Base-by-base conservation (phyloP, 2,113 vertebrate species). In the Taxidea taxus region DNA sequence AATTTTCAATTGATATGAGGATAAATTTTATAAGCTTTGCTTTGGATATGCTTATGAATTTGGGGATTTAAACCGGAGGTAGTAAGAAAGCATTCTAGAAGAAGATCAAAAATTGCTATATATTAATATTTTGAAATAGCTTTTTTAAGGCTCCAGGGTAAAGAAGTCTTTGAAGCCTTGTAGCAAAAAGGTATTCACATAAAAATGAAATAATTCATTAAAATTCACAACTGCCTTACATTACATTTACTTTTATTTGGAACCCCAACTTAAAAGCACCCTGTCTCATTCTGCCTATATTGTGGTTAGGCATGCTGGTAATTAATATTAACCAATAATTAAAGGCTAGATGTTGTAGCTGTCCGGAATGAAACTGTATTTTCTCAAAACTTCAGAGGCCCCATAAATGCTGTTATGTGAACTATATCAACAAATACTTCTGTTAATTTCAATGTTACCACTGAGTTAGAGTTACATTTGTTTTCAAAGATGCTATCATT, bases 41-140 rank as follows among this genome's bases (percentile, higher is more conserved):
- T 97, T 93, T 0, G 44, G 62, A 96, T 29, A 64, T 2, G 10
- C 2, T 90, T 86, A 8, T 34, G 86, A 56, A 96, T 81, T 95
- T 94, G 21, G 84, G 64, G 93, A 92, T 87, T 68, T 88, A 16
- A 82, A 11, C 31, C 94, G 56, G 60, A 95, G 78, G 75, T 15
- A 6, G 1, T 92, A 18, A 94, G 80, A 87, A 98, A 91, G 66
- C 82, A 81, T 81, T 58, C 12, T 34, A 37, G 9, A 51, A 89
- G 18, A 6, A 94, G 4, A 90, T 7, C 77, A 96, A 97, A 75
- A 98, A 97, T 47, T 95, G 88, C 77, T 81, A 60, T 78, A 87
- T 58, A 66, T 82, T 84, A 87, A 64, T 72, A 87, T 64, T 78
- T 31, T 84, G 44, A 88, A 96, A 80, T 25, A 51, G 8, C 21